Evolutionary conservation across 1,140 invertebrate genomes (phyloP), one percentile per base, ranked within the genome.

Genomic region (Ganaspis sp.): DNA sequence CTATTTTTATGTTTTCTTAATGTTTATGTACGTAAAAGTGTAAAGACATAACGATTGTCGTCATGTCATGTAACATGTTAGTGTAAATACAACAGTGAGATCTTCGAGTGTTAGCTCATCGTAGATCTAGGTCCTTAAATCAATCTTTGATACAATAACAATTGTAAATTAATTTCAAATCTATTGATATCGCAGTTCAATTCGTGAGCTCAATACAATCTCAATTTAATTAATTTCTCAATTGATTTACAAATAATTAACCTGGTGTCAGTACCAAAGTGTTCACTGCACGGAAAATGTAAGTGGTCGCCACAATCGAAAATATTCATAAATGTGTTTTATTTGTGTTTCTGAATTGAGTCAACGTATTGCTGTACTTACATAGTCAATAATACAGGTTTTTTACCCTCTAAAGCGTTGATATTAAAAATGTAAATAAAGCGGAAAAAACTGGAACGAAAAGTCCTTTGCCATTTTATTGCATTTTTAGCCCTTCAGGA

Each of bases 81-180:
- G 74, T 87, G 85, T 87, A 86, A 85, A 86, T 87, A 86, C 69
- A 71, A 81, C 23, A 64, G 58, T n/a, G 45, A 70, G 73, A 70
- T 76, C 73, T 72, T 75, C 34, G 72, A 76, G 40, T 74, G 73
- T 78, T 84, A 71, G 72, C 34, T 80, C 58, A 64, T 23, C 21
- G 58, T 64, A 64, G 58, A 81, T 49, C 34, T 45, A 71, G 49
- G 70, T 70, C 80, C 73, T 49, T 53, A 74, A 70, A 78, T 21
- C 74, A 75, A 77, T 34, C 70, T 69, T 73, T 53, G 9, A 72
- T 45, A 45, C n/a, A 45, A n/a, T 17, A 45, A 74, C 40, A 75
- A 81, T 73, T 82, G 79, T 79, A 85, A 82, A 85, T 78, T 79
- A 70, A 75, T 74, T 83, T 71, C 40, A 70, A 80, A 78, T 80